These are phyloP conservation scores for Sparidentex hasta DNA, from an alignment of 2,797 vertebrate genomes.

Conservation along the genomic window DNA sequence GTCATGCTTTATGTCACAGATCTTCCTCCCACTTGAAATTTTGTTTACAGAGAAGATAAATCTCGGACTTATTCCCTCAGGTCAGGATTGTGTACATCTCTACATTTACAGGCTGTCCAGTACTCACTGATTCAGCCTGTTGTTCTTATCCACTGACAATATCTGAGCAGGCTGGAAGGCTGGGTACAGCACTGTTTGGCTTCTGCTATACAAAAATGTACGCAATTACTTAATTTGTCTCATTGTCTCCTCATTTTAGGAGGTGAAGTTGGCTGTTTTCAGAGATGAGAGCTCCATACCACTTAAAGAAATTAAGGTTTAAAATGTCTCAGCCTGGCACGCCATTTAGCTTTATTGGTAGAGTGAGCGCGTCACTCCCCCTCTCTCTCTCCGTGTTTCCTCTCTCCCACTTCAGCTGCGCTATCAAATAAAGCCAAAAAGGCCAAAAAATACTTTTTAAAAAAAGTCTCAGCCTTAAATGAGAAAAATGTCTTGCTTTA, in stretches of 20 bases:
- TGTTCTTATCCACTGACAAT: neutral
- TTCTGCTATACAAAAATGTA: neutral
- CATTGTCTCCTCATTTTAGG: neutral
- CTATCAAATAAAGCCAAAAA: no score
- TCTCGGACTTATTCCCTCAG: neutral
- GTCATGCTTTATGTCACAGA: slow-evolving; percentile 21
- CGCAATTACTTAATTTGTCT: neutral
- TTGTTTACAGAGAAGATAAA: slow-evolving; percentile 5
- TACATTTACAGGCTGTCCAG: neutral
- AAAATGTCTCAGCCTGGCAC: slow-evolving; percentile 38
- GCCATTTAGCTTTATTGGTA: no score
- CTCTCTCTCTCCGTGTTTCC: no score
- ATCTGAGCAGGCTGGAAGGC: neutral
- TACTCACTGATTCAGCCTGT: no score
- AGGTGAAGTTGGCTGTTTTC: neutral
- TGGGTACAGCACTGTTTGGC: neutral
- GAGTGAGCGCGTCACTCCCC: no score
- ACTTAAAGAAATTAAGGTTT: slow-evolving; percentile 36
- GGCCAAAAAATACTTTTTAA: no score
- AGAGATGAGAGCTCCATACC: neutral
- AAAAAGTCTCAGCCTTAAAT: slow-evolving; percentile 30
- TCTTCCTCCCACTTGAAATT: slow-evolving; percentile 49
- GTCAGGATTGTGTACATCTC: neutral
- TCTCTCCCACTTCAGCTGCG: no score
- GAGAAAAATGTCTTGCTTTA: no score